A percentile compares a stretch with the other conserved stretches of the same genome.
Evolutionary conservation across 2,797 vertebrate genomes (phyloP).

Genomic region (Hypotaenidia philippensis): DNA sequence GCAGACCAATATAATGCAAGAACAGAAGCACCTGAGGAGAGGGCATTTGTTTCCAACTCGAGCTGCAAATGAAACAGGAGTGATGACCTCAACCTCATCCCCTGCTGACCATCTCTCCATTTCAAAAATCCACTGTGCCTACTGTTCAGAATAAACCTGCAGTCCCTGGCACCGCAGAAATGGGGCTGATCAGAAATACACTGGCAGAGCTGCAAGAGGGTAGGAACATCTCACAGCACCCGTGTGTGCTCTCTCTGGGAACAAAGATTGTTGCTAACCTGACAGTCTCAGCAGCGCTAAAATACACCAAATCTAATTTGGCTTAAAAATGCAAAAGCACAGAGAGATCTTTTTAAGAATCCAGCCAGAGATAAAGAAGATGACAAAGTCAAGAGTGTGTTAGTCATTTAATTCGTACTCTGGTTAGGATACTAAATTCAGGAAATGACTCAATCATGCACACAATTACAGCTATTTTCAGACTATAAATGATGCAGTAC

Average conservation of each 20-base stretch:
- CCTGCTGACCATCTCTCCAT: conserved; percentile 47
- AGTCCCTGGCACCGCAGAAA: background rate
- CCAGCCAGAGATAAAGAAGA: conserved; percentile 69
- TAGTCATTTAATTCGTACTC: conserved; percentile 78
- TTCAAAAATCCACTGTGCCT: conserved; percentile 23
- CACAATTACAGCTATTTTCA: conserved; percentile 84
- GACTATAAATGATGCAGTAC: conserved; percentile 76
- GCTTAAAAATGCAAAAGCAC: conserved; percentile 64
- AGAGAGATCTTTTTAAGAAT: conserved; percentile 64
- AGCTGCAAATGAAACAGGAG: background rate
- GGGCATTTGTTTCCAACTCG: conserved; percentile 1
- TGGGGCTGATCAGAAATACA: background rate
- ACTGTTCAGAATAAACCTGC: conserved; percentile 27
- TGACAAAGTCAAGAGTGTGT: conserved; percentile 76
- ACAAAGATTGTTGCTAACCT: conserved; percentile 31
- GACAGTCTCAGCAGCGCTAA: conserved; percentile 29
- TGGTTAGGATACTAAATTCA: conserved; percentile 80
- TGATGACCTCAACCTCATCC: background rate
- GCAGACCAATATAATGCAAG: background rate
- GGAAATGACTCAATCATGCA: conserved; percentile 81
- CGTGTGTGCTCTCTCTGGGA: background rate
- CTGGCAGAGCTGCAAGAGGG: background rate
- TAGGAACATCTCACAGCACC: background rate
- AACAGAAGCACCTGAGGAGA: background rate
- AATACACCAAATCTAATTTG: conserved; percentile 44